Base-by-base conservation (phyloP, 2,113 vertebrate genomes). In the Capreolus pygargus region DNA sequence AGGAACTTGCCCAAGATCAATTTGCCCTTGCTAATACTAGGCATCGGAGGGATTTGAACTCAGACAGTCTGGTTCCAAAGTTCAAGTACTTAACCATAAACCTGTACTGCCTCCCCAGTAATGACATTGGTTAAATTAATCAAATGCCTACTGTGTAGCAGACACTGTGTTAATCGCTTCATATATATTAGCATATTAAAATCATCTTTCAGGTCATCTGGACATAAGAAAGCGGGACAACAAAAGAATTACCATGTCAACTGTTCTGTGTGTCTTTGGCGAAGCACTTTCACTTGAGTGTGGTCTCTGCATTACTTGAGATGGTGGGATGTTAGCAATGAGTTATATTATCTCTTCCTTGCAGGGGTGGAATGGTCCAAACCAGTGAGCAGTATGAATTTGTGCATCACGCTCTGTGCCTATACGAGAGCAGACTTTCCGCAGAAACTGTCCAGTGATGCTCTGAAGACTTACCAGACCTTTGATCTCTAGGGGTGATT, bases 331-430 rank as follows among this genome's bases (percentile, higher is more conserved):
- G 1, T 47, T 43, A 39, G 33, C 83, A 74, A 36, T 86, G 93
- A 76, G 21, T 97, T 92, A 50, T 4, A 0, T 12, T 90, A 19
- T 96, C 55, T 97, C 95, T 97, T 86, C 54, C 95, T 98, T 97
- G 30, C 98, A 99, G 99, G 96, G 99, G 99, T 23, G 99, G 99
- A 55, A 99, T 99, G 99, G 99, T 99, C 98, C 99, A 99, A 98
- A 99, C 99, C n/a, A 99, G 99, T 0, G 99, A 99, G 98, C 99
- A 99, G 98, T 99, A 99, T 88, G 99, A 99, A 98, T 99, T 99
- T 92, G 99, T 99, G 89, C 99, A 99, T 96, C 99, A 99, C 21
- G 99, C 99, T 58, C 98, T 99, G 97, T 99, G 99, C 96, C 99
- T 99, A 50, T 99, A 99, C 47, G 99, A 99, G 98, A 99, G 99